Conservation (phyloP, 2,797 vertebrate genomes). For the Centropyge bicolor region DNA sequence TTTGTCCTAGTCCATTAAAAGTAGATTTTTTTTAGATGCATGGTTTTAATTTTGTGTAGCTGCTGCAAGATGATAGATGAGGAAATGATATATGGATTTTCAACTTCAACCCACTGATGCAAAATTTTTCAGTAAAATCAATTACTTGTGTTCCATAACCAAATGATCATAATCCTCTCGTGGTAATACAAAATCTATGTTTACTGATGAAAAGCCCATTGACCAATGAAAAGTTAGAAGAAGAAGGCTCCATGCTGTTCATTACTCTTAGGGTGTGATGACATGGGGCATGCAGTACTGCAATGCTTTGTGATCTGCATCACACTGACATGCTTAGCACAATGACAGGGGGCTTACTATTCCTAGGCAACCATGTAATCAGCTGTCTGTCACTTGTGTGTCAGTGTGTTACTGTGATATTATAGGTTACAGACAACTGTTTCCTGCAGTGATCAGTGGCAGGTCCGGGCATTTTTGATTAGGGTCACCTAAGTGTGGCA, state of each 20-base stretch:
- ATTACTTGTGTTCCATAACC: not conserved
- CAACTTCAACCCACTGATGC: no score
- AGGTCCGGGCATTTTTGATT: not conserved
- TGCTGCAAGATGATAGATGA: no score
- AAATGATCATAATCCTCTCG: no score
- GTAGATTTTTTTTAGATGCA: no score
- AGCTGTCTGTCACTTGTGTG: slow-evolving; percentile 5
- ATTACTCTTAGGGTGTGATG: not conserved
- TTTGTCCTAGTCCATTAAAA: no score
- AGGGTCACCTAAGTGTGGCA: no score
- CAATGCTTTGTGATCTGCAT: not conserved
- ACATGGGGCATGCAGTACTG: not conserved
- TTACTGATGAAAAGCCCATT: no score
- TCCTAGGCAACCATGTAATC: slow-evolving; percentile 6
- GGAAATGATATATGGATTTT: no score
- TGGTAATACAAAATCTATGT: no score
- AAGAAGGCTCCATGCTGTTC: no score
- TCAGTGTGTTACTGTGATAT: not conserved
- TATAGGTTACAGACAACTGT: slow-evolving; percentile 8
- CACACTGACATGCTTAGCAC: not conserved
- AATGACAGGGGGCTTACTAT: not conserved
- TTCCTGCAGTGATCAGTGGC: not conserved
- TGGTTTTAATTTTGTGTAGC: no score
- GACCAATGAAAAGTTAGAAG: no score
- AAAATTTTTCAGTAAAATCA: not conserved